Conservation (phyloP, 2,113 vertebrate genomes). For the Tupaia tana region DNA sequence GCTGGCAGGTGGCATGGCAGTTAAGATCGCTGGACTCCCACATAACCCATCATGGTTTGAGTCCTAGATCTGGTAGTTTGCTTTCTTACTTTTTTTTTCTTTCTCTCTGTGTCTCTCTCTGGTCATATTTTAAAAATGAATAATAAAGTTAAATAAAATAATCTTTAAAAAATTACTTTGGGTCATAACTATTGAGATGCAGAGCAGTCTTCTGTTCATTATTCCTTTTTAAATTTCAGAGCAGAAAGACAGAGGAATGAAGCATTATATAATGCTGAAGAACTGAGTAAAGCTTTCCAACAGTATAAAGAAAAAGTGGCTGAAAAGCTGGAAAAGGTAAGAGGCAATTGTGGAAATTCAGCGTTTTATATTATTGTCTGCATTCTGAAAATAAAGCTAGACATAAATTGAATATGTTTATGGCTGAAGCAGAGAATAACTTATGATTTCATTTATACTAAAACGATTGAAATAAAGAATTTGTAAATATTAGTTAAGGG, state of each 20-base stretch:
- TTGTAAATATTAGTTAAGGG: constrained; percentile 19
- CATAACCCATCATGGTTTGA: too few species aligned
- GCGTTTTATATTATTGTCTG: constrained; percentile 5
- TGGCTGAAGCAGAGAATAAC: neutral
- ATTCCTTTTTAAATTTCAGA: constrained; percentile 84
- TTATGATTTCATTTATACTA: constrained; percentile 48
- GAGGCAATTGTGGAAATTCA: constrained; percentile 46
- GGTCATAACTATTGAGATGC: constrained; percentile 40
- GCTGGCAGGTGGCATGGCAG: too few species aligned
- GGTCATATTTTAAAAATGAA: too few species aligned
- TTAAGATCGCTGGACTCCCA: too few species aligned
- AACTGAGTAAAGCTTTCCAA: constrained; percentile 91
- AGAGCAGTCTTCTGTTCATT: constrained; percentile 33
- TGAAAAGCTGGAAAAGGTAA: constrained; percentile 91
- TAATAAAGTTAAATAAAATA: too few species aligned
- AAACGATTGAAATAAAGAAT: constrained; percentile 42
- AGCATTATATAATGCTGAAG: constrained; percentile 92
- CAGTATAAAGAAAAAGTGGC: constrained; percentile 91
- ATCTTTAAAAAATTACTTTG: constrained; percentile 22
- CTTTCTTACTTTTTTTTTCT: too few species aligned
- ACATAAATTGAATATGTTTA: constrained; percentile 32
- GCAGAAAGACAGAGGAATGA: constrained; percentile 95
- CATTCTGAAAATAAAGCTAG: constrained; percentile 38
- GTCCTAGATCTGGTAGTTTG: too few species aligned
- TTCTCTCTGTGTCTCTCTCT: too few species aligned